Conservation (phyloP, 2,888 invertebrate species). For the Desoria tigrina region DNA sequence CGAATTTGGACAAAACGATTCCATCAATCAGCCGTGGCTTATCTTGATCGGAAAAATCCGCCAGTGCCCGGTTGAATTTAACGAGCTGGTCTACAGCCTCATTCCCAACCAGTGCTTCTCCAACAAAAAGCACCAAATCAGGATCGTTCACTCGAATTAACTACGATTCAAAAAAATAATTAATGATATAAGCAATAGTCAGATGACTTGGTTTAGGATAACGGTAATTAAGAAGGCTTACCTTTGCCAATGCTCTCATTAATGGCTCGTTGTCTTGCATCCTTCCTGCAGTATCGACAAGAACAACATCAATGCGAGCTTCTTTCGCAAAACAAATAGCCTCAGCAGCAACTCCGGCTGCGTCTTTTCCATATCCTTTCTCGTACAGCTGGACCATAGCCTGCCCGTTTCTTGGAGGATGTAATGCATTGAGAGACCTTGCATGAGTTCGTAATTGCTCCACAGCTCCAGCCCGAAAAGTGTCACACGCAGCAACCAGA, state of each 20-base stretch:
- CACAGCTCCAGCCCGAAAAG: conserved; percentile 98
- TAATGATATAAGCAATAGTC: neutral
- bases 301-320: conserved; percentile 79
- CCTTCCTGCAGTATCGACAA: conserved; percentile 99
- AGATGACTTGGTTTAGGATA: neutral
- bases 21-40: conserved; percentile 95
- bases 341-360: conserved; percentile 97
- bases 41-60: conserved; percentile 78
- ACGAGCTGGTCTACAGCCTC: conserved; percentile 99
- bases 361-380: conserved; percentile 97
- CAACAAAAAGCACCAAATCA: conserved; percentile 97
- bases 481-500: conserved; percentile 97
- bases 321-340: conserved; percentile 88
- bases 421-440: conserved; percentile 87
- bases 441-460: conserved; percentile 96
- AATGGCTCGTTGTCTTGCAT: conserved; percentile 99
- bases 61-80: conserved; percentile 97
- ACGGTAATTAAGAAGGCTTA: conserved; percentile 54
- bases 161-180: conserved; percentile 56
- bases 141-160: conserved; percentile 96
- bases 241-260: conserved; percentile 95
- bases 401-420: conserved; percentile 72
- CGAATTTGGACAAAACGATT: conserved; percentile 98
- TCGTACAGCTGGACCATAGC: conserved; percentile 94
- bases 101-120: conserved; percentile 99